Base-by-base conservation (phyloP, 2,888 invertebrate genomes). In the Luffia ferchaultella region DNA sequence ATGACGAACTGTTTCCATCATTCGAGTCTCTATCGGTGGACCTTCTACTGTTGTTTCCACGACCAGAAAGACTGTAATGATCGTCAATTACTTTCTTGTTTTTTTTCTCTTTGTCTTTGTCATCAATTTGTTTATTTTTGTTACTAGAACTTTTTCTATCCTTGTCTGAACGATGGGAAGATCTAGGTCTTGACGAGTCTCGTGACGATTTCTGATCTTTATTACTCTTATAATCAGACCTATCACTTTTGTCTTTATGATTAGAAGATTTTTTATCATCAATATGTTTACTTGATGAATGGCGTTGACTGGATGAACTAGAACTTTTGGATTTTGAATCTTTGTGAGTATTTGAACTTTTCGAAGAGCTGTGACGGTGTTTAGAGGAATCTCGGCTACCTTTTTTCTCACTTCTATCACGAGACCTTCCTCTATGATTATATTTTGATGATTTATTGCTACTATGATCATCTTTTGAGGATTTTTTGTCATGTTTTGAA, bases 1-100 rank as follows among this genome's bases (percentile, higher is more conserved):
- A 78, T 0, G 82, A 84, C 1, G 85, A 84, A 51, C 85, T 86
- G 12, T 73, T 61, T 2, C 90, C 93, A 65, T 92, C 93, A 58
- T 92, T 93, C 1, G 93, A 93, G 72, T 94, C 92, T 54, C 91
- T 83, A 59, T 92, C 93, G 0, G 92, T 91, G 0, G 93, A 93
- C 47, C 93, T 83, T 5, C 93, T 85, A 57, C 86, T 86, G 49
- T 87, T 86, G 43, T 85, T 86, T 12, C 85, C 86, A 62, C 90
- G 89, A 0, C 86, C 85, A 41, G 89, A 88, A 2, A 88, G 76
- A 58, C 88, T 88, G 52, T 88, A 89, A 64, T 93, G 92, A 68
- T 93, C 93, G 62, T 93, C 93, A 51, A 82, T 83, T 1, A 84
- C 74, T 62, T 88, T 87, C 60, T 85, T 86, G 18, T 71, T 73